Evolutionary conservation across 64 coral and sea anemone species (phyloP).

Genomic region (Stylophora pistillata): DNA sequence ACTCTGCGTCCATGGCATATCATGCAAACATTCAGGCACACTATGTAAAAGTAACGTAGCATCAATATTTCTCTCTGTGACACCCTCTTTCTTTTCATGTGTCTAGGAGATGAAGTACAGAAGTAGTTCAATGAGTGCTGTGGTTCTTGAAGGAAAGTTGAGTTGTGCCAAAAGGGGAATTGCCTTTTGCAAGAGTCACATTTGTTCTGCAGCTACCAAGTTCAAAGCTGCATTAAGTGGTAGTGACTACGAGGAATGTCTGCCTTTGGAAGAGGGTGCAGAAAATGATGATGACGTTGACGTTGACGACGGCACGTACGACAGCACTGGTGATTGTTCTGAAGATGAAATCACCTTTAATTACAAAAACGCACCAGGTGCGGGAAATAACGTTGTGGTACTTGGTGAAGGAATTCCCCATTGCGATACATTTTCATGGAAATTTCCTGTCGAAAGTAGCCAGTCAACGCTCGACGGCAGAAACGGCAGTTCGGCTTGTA

Average conservation of each 20-base stretch:
- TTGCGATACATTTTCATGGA: neutral
- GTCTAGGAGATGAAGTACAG: too few relatives aligned
- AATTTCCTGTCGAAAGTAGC: constrained; percentile 9
- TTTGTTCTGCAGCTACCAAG: neutral
- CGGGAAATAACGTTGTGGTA: neutral
- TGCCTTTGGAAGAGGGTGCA: neutral
- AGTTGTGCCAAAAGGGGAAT: constrained; percentile 6
- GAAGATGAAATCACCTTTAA: neutral
- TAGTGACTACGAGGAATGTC: constrained; percentile 4
- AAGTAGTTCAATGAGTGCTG: neutral
- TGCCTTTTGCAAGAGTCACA: neutral
- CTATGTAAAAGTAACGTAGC: too few relatives aligned
- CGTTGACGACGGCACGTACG: neutral
- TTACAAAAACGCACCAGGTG: neutral
- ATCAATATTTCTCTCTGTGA: too few relatives aligned
- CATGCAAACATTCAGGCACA: too few relatives aligned
- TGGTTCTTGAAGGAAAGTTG: neutral
- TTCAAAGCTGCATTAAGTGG: constrained; percentile 6
- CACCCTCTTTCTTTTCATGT: too few relatives aligned
- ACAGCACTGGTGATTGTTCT: neutral
- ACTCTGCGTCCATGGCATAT: too few relatives aligned
- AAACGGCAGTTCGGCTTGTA: constrained; percentile 18
- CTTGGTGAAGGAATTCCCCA: neutral
- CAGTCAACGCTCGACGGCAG: constrained; percentile 23
- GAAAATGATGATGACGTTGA: neutral